Base-by-base conservation (phyloP, 2,888 invertebrate genomes). In the Trachelus troglodyta region DNA sequence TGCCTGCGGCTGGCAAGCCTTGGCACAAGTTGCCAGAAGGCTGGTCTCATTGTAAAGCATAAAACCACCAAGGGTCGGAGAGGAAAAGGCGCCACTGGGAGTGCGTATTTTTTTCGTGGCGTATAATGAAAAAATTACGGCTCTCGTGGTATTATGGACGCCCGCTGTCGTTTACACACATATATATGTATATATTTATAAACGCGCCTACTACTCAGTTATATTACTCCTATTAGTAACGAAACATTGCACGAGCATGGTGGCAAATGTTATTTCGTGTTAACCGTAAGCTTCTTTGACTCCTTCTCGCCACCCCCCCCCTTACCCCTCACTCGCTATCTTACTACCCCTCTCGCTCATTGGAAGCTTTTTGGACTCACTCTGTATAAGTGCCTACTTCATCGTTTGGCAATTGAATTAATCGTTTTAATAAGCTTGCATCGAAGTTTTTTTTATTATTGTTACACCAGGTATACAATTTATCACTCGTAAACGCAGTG, bases 121-220 rank as follows among this genome's bases (percentile, higher is more conserved):
- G 83, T 84, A 85, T 87, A 87, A 88, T 86, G 87, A 86, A 87
- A 87, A 86, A 87, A 86, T 87, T 87, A 85, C 85, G 86, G 84
- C 86, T 87, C 85, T 87, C 83, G 84, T 81, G 83, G 81, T 83
- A 84, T 87, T 88, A 85, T 82, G 82, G 81, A 83, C 81, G 81
- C 80, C 73, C 76, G 75, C 40, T 77, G 73, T 78, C 79, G 78
- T 80, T 15, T 23, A 23, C 23, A 40, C 15, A 0, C 23, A 23
- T 23, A 56, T 56, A 56, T 23, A 56, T 56, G 9, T 9, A 56
- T 56, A 23, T 56, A 75, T 77, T 69, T 82, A 82, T 80, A 82
- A 84, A 81, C 81, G 81, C 82, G 81, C 77, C 83, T 80, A 80
- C 40, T 11, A 12, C 15, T 33, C 56, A 68, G 12, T 69, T 76